phyloP scores from a whole-genome alignment of 2,113 vertebrate genomes.

The Halcyon senegalensis region DNA sequence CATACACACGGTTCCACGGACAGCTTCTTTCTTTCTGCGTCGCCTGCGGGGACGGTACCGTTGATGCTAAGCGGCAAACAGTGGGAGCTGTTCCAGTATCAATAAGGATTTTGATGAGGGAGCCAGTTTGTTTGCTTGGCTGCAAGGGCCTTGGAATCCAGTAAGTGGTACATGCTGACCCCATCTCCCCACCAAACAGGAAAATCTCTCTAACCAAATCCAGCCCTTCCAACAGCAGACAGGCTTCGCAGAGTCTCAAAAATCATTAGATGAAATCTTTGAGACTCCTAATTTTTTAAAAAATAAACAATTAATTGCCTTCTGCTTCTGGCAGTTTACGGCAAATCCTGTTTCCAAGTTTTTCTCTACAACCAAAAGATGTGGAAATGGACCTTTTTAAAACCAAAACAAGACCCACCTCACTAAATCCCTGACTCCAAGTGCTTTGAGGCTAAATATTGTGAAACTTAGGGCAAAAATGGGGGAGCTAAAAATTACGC shows the following conservation, averaged over 20 bases:
- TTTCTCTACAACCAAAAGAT: neutral
- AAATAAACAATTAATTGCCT: neutral
- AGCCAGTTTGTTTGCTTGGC: constrained; percentile 16
- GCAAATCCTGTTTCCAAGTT: neutral
- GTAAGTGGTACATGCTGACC: neutral
- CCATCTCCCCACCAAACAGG: neutral
- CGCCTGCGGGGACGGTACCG: neutral
- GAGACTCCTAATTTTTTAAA: neutral
- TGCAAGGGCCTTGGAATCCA: neutral
- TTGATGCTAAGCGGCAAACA: neutral
- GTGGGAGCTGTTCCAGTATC: constrained; percentile 19
- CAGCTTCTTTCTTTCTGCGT: neutral
- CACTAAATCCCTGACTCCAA: neutral
- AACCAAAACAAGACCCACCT: accelerated
- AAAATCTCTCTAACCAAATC: neutral
- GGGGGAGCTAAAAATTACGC: neutral
- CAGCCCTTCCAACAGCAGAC: neutral
- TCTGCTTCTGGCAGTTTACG: neutral
- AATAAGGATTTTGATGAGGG: neutral
- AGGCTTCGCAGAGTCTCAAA: neutral
- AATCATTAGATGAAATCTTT: neutral
- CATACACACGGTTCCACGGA: neutral
- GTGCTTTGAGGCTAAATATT: neutral
- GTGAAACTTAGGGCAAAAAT: accelerated
- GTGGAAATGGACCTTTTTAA: neutral